phyloP scores from a whole-genome alignment of 1,140 invertebrate genomes.

The Phocides pigmalion region DNA sequence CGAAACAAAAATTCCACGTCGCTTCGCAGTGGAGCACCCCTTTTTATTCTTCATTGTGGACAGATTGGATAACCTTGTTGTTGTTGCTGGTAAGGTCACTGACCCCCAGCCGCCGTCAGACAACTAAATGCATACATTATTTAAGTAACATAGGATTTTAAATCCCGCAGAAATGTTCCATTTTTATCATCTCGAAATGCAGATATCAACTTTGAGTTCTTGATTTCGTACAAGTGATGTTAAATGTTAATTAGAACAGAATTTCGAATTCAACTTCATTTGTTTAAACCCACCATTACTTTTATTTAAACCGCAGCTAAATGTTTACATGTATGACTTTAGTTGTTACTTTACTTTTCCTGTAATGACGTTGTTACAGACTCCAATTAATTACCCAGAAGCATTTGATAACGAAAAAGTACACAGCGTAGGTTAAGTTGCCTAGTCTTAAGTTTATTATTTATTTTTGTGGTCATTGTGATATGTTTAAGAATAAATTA shows the following conservation, averaged over 20 bases:
- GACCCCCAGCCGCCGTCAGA: slow-evolving; percentile 71
- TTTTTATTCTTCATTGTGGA: slow-evolving; percentile 89
- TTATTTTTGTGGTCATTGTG: slow-evolving; percentile 61
- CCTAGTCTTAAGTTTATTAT: slow-evolving; percentile 69
- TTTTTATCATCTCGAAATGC: neutral
- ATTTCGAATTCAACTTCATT: no score
- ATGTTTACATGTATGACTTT: neutral
- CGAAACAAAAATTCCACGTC: slow-evolving; percentile 55
- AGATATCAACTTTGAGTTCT: no score
- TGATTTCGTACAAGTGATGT: no score
- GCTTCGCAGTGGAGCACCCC: slow-evolving; percentile 86
- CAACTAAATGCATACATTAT: neutral
- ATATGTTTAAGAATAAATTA: slow-evolving; percentile 75
- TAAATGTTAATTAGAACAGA: no score
- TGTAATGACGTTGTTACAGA: slow-evolving; percentile 34
- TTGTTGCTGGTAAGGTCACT: slow-evolving; percentile 86
- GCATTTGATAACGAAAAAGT: slow-evolving; percentile 84
- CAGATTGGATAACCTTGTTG: slow-evolving; percentile 84
- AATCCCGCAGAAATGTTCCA: neutral
- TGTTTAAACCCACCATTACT: no score
- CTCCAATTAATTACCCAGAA: slow-evolving; percentile 63
- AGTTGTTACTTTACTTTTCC: neutral
- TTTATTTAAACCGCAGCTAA: no score
- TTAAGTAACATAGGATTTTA: neutral
- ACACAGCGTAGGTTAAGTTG: slow-evolving; percentile 73